A percentile compares a stretch with the other conserved stretches of the same genome.
Evolutionary conservation across 2,888 invertebrate genomes (phyloP).

Genomic region (Hypercompe scribonia): DNA sequence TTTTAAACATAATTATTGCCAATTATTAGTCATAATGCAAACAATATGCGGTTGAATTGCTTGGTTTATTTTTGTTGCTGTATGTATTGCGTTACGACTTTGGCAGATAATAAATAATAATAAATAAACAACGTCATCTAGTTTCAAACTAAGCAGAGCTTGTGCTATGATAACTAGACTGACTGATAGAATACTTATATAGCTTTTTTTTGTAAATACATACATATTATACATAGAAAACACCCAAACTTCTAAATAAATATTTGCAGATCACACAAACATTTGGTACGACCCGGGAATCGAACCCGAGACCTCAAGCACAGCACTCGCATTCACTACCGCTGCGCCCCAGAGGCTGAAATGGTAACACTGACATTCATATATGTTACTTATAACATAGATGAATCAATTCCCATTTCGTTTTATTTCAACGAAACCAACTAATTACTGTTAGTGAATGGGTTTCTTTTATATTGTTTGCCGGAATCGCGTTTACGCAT

Average conservation of each 20-base stretch:
- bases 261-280: too few relatives aligned
- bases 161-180: too few relatives aligned
- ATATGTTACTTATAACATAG: background rate
- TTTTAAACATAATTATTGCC: background rate
- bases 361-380: background rate
- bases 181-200: too few relatives aligned
- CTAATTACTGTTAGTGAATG: background rate
- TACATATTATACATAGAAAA: too few relatives aligned
- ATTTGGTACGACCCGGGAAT: too few relatives aligned
- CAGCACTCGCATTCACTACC: too few relatives aligned
- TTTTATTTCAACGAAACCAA: background rate
- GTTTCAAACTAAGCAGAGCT: too few relatives aligned
- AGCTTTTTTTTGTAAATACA: too few relatives aligned
- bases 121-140: too few relatives aligned
- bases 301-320: too few relatives aligned
- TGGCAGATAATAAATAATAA: background rate
- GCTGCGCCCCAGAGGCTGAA: too few relatives aligned
- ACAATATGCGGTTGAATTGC: background rate
- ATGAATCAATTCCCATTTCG: background rate
- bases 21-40: background rate
- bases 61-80: background rate
- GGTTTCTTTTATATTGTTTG: constrained; percentile 8
- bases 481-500: constrained; percentile 11
- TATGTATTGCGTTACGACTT: background rate
- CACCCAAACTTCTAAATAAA: too few relatives aligned